Evolutionary conservation across 2,888 invertebrate genomes (phyloP).

Genomic region (Eupithecia insigniata): DNA sequence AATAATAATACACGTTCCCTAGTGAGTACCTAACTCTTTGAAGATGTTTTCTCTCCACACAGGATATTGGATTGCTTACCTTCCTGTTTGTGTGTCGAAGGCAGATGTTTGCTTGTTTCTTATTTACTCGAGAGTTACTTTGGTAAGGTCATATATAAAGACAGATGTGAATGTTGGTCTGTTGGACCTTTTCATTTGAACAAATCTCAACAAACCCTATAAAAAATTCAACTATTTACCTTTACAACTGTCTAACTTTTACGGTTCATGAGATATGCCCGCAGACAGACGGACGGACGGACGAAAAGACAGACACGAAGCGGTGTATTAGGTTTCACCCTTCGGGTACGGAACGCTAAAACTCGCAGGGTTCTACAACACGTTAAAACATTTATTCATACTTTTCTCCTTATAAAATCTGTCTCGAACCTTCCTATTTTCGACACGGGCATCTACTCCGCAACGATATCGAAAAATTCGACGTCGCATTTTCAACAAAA

Average conservation of each 20-base stretch:
- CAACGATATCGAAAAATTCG: neutral
- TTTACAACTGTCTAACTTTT: too few species aligned
- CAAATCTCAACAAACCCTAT: too few species aligned
- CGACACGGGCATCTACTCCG: neutral
- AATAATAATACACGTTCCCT: slow-evolving; percentile 2
- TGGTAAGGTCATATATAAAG: neutral
- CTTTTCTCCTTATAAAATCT: neutral
- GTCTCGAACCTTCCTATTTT: neutral
- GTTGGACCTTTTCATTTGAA: neutral
- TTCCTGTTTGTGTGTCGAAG: slow-evolving; percentile 9
- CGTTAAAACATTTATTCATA: neutral
- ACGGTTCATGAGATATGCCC: too few species aligned
- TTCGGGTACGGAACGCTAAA: too few species aligned
- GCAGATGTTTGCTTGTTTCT: slow-evolving; percentile 9
- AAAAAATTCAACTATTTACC: too few species aligned
- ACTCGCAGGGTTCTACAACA: neutral
- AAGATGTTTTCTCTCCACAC: slow-evolving; percentile 22
- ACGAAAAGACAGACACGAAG: too few species aligned
- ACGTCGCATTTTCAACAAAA: neutral
- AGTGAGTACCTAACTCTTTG: slow-evolving; percentile 15
- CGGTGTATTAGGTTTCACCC: too few species aligned
- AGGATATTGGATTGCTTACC: slow-evolving; percentile 26
- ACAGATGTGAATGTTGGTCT: neutral
- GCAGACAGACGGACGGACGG: too few species aligned
- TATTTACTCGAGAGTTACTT: slow-evolving; percentile 3